Percentiles rank a stretch among this genome's conserved stretches.
These are phyloP conservation scores for Pandemis heparana DNA, from an alignment of 2,888 invertebrate genomes.

Conservation along the genomic window DNA sequence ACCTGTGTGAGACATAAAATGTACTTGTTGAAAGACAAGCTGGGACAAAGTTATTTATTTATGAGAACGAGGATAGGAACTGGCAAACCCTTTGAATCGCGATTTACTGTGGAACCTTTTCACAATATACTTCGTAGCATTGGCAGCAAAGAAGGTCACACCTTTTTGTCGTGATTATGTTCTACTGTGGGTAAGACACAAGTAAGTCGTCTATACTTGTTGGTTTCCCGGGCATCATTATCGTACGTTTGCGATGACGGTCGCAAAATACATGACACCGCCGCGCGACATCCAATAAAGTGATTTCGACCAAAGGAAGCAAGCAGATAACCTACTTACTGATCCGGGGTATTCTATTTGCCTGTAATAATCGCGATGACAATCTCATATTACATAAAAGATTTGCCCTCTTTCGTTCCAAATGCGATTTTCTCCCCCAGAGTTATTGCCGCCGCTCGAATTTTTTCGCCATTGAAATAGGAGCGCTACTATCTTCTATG, in stretches of 20 bases:
- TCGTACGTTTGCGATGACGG: constrained; percentile 44
- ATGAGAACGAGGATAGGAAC: constrained; percentile 4
- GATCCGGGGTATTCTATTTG: constrained; percentile 85
- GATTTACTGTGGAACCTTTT: background rate
- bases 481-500: constrained; percentile 68
- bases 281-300: constrained; percentile 79
- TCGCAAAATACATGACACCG: constrained; percentile 53
- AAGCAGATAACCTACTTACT: constrained; percentile 84
- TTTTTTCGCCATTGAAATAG: constrained; percentile 81
- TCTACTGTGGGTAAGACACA: background rate
- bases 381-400: constrained; percentile 86
- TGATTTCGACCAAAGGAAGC: constrained; percentile 81
- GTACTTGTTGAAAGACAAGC: constrained; percentile 4
- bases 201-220: background rate
- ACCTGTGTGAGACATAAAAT: constrained; percentile 8
- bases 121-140: background rate
- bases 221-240: background rate
- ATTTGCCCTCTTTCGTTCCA: constrained; percentile 85
- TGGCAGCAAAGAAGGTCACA: too few species aligned
- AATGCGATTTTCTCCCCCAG: constrained; percentile 84
- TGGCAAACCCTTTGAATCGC: background rate
- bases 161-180: background rate
- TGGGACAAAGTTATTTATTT: constrained; percentile 17
- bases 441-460: constrained; percentile 80
- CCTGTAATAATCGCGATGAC: constrained; percentile 86